A percentile compares a stretch with the other conserved stretches of the same genome.
Evolutionary conservation across 2,797 vertebrate species (phyloP).

Genomic region (Lithobates pipiens): DNA sequence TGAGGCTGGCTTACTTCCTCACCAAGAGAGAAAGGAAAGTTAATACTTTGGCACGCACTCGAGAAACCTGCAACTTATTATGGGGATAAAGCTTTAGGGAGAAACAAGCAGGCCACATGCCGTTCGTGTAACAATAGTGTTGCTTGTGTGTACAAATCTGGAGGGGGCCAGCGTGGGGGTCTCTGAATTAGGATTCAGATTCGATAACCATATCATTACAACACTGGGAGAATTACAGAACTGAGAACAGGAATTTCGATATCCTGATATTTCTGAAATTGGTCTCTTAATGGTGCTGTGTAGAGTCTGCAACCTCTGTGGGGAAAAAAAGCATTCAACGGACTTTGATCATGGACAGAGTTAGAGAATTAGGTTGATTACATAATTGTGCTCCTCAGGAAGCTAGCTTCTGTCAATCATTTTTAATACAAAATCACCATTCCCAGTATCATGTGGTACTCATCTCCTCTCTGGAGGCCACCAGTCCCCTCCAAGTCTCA

Average conservation of each 20-base stretch:
- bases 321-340: no score
- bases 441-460: no score
- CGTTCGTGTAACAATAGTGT: conserved; percentile 66
- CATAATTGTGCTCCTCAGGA: no score
- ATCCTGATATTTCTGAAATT: not conserved
- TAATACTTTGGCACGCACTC: conserved; percentile 68
- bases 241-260: not conserved
- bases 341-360: no score
- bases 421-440: no score
- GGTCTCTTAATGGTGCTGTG: not conserved
- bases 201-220: not conserved
- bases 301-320: no score
- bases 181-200: not conserved
- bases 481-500: no score
- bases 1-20: conserved; percentile 76
- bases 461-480: no score
- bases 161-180: conserved; percentile 35
- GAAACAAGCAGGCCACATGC: conserved; percentile 58
- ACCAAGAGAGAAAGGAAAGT: conserved; percentile 61
- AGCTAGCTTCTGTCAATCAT: no score
- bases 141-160: conserved; percentile 62
- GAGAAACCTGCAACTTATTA: conserved; percentile 71
- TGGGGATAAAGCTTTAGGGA: conserved; percentile 70
- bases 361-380: no score
- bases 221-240: not conserved